These are phyloP conservation scores for Aphrophora alni DNA, from an alignment of 2,888 invertebrate species.

Conservation along the genomic window DNA sequence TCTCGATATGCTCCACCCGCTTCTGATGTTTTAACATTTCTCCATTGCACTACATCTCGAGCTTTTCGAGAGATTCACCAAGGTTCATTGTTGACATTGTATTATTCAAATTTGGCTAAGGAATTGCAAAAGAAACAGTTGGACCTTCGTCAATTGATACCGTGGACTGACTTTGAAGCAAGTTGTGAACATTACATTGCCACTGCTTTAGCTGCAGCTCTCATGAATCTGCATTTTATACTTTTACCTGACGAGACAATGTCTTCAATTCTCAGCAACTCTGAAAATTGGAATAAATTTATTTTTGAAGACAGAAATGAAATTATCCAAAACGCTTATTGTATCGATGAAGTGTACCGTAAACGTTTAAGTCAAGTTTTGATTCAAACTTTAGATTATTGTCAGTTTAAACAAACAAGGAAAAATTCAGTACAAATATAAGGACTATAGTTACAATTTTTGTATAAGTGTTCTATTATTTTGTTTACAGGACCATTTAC, in stretches of 20 bases:
- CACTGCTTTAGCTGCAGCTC: background rate
- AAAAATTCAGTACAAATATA: background rate
- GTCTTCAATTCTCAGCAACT: constrained; percentile 9
- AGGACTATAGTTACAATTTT: background rate
- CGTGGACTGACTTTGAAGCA: constrained; percentile 30
- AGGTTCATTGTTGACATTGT: constrained; percentile 29
- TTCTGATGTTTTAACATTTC: constrained; percentile 25
- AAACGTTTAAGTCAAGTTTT: constrained; percentile 22
- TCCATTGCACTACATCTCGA: constrained; percentile 25
- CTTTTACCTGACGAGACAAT: constrained; percentile 27
- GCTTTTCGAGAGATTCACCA: constrained; percentile 31
- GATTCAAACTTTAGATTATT: constrained; percentile 37
- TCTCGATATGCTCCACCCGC: constrained; percentile 30
- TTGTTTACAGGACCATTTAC: constrained; percentile 31
- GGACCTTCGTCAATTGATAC: constrained; percentile 15
- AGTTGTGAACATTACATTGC: constrained; percentile 26
- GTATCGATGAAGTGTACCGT: constrained; percentile 24
- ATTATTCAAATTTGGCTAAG: constrained; percentile 28
- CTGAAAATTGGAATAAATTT: background rate
- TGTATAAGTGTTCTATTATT: background rate
- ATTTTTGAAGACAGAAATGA: constrained; percentile 24
- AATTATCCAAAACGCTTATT: constrained; percentile 22
- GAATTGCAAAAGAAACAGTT: constrained; percentile 17
- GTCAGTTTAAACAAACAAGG: constrained; percentile 29
- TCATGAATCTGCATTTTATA: constrained; percentile 17